phyloP scores from a whole-genome alignment of 2,113 vertebrate species.

The Solenodon paradoxus region DNA sequence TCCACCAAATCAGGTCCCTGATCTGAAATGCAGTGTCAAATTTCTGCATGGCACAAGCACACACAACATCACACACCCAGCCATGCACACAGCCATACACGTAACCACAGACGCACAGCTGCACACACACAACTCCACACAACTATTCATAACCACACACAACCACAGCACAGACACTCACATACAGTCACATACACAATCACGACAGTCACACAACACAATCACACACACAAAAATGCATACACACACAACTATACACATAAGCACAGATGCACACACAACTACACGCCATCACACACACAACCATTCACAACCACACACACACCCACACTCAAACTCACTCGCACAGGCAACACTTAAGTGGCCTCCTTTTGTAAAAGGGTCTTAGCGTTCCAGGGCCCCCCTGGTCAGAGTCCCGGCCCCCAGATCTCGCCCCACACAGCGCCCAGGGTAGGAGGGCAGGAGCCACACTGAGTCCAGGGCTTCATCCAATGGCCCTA shows the following conservation, averaged over 20 bases:
- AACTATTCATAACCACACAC: no score
- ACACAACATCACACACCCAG: no score
- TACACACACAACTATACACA: no score
- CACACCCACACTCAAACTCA: neutral
- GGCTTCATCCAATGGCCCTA: neutral
- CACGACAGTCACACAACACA: neutral
- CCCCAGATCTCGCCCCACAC: neutral
- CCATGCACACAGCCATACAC: no score
- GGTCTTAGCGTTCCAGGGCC: neutral
- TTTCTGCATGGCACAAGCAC: neutral
- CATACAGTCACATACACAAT: no score
- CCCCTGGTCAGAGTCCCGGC: fast-evolving
- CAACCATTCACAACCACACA: no score
- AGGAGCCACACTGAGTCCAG: fast-evolving
- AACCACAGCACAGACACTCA: no score
- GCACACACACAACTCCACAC: no score
- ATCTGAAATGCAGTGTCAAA: neutral
- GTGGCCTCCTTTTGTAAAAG: neutral
- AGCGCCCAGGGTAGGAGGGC: fast-evolving
- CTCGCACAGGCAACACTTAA: neutral
- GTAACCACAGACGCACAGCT: no score
- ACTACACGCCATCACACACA: no score
- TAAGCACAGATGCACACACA: no score
- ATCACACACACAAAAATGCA: no score
- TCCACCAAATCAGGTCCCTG: neutral